phyloP scores from a whole-genome alignment of 2,113 vertebrate species.

The Orthonyx spaldingii region DNA sequence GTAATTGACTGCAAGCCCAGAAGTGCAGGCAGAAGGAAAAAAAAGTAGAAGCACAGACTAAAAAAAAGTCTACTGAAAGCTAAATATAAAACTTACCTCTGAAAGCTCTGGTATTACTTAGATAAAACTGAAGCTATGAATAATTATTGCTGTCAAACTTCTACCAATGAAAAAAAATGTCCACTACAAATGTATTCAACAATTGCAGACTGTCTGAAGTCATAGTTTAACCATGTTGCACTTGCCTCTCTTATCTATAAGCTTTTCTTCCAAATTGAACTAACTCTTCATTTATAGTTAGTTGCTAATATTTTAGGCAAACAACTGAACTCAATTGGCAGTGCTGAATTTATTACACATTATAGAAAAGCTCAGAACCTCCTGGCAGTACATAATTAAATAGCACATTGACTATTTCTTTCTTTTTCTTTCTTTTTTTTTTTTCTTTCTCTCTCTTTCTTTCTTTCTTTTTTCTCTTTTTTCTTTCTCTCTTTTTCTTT shows the following conservation, averaged over 20 bases:
- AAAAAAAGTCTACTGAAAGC: neutral
- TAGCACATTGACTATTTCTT: neutral
- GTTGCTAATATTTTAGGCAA: constrained; percentile 50
- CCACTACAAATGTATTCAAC: neutral
- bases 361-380: constrained; percentile 44
- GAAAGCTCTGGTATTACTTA: neutral
- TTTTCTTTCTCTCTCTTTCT: neutral
- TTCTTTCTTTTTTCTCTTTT: no score
- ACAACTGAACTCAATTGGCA: constrained; percentile 14
- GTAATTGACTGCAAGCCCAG: neutral
- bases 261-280: constrained; percentile 7
- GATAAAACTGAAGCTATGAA: neutral
- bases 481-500: neutral
- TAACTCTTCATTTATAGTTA: neutral
- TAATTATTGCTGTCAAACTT: neutral
- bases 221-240: neutral
- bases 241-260: neutral
- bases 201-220: neutral
- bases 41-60: neutral
- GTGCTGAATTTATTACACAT: constrained; percentile 46
- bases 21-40: neutral
- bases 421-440: neutral
- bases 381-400: constrained; percentile 33
- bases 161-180: neutral
- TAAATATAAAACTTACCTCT: neutral